These are phyloP conservation scores for Antheraea assamensis DNA, from an alignment of 2,888 invertebrate genomes.

Conservation along the genomic window DNA sequence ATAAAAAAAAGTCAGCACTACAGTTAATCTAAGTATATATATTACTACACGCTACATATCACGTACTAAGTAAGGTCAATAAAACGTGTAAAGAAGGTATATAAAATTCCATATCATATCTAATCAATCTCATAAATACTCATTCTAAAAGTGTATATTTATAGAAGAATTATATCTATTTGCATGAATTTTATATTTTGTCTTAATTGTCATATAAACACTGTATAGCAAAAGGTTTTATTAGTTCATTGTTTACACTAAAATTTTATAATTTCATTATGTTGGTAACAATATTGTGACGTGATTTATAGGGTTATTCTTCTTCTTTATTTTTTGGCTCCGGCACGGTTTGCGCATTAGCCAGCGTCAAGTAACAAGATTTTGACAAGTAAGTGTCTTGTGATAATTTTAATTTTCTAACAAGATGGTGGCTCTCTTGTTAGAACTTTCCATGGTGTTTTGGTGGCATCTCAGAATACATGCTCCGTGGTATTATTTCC, in stretches of 20 bases:
- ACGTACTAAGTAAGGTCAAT: neutral
- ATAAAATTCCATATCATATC: neutral
- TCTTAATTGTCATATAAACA: neutral
- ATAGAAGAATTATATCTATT: neutral
- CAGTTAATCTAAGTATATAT: too few relatives aligned
- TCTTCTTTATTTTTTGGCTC: too few relatives aligned
- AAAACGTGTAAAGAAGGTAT: neutral
- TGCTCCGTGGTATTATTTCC: too few relatives aligned
- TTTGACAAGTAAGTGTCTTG: too few relatives aligned
- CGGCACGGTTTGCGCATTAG: too few relatives aligned
- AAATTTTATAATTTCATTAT: neutral
- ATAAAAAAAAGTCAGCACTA: too few relatives aligned
- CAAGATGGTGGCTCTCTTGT: too few relatives aligned
- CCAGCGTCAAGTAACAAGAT: too few relatives aligned
- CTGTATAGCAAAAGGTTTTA: neutral
- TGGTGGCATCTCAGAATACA: too few relatives aligned
- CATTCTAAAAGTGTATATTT: neutral
- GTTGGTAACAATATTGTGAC: neutral
- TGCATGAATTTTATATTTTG: neutral
- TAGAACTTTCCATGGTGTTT: too few relatives aligned
- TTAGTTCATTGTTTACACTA: neutral
- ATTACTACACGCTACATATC: neutral
- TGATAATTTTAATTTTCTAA: too few relatives aligned
- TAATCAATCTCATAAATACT: neutral
- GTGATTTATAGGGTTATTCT: too few relatives aligned